A percentile compares a stretch with the other conserved stretches of the same genome.
Conservation (phyloP, 2,797 vertebrate species). For the Atherinosoma microstoma region DNA sequence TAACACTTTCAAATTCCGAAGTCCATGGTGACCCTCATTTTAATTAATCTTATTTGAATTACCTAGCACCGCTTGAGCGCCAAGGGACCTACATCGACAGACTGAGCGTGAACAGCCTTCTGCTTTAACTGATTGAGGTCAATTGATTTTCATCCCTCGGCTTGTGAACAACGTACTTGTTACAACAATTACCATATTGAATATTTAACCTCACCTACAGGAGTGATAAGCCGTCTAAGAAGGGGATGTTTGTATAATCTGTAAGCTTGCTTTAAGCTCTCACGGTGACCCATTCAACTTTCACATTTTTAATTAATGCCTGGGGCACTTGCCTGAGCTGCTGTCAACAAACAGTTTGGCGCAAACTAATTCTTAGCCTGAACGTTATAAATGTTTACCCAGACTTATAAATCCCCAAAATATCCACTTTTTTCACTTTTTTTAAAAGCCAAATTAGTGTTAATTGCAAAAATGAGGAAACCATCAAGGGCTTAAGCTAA, state of each 20-base stretch:
- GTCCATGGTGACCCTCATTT: no score
- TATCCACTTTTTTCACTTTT: no score
- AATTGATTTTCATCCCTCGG: conserved; percentile 13
- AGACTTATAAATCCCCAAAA: no score
- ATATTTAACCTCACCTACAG: conserved; percentile 4
- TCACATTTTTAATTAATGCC: conserved; percentile 21
- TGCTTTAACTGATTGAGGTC: not conserved
- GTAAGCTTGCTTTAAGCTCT: conserved; percentile 8
- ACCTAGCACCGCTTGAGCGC: no score
- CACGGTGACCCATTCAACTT: conserved; percentile 5
- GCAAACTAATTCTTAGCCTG: no score
- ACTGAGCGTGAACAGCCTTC: not conserved
- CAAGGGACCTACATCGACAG: not conserved
- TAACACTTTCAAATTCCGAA: no score
- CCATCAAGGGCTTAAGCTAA: not conserved
- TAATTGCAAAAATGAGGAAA: not conserved
- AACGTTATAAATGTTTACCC: no score
- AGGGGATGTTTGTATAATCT: conserved; percentile 31
- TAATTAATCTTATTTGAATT: no score
- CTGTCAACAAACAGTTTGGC: conserved; percentile 2
- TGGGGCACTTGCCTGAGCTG: not conserved
- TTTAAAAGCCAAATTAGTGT: no score
- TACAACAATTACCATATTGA: conserved; percentile 3
- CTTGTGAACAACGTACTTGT: conserved; percentile 12
- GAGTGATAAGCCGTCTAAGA: conserved; percentile 2